Base-by-base conservation (phyloP, 2,797 vertebrate genomes). In the Allobates femoralis region DNA sequence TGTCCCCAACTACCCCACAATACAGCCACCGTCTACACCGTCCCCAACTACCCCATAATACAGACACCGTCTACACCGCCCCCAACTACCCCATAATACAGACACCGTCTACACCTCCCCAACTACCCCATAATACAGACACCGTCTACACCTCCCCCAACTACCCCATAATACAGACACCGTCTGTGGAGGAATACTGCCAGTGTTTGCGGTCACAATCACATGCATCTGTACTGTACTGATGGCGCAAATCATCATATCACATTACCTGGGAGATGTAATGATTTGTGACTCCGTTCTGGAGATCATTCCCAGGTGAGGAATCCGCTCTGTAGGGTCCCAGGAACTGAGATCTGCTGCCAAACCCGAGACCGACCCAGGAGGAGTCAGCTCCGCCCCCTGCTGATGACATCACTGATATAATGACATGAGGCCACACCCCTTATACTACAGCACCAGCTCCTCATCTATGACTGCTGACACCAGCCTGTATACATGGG, bases 281-380 rank as follows among this genome's bases (percentile, higher is more conserved):
- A 95, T 94, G 84, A 94, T 96, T 88, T 96, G 96, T 50, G 96
- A 96, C 91, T 96, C 96, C 0, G 96, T 94, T 91, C 96, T 96
- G 91, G 92, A 94, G 89, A 96, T 95, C 84, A 96, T 96, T 85
- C 94, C 94, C 90, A 12, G 92, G 89, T 92, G 92, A 90, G 93
- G 92, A n/a, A 94, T 89, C 79, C 94, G 91, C 85, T 96, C 96
- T 1, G 91, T 82, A 88, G 90, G 86, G 64, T 96, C 95, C 95
- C 95, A 95, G 92, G 90, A 75, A 89, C 89, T 93, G 62, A 91
- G 90, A 66, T 96, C 95, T 37, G 90, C 3, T 34, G 76, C 30
- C 5, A 76, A n/a, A 16, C 53, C 3, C 2, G 19, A 14, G 1
- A 32, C 41, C 2, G 81, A 5, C 1, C 11, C 62, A 1, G 50